Evolutionary conservation across 1,140 invertebrate species (phyloP).

Genomic region (Aphelenchoides besseyi): DNA sequence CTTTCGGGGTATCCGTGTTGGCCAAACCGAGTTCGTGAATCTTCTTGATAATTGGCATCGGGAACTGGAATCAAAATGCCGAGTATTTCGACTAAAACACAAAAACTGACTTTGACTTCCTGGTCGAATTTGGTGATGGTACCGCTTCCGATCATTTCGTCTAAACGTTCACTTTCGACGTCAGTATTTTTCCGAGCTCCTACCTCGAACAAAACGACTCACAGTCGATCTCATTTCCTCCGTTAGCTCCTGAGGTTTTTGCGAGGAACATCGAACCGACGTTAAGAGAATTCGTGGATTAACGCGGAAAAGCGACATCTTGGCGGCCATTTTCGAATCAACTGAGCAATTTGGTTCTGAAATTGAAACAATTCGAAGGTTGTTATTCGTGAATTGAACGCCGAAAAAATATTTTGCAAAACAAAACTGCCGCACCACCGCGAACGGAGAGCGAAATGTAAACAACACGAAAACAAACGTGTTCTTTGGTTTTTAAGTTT

Average conservation of each 20-base stretch:
- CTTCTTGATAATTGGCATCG: constrained; percentile 88
- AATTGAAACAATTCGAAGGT: no score
- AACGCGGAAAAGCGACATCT: not conserved
- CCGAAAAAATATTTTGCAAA: no score
- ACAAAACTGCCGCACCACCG: no score
- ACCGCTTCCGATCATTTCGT: constrained; percentile 87
- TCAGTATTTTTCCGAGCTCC: no score
- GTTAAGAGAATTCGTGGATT: not conserved
- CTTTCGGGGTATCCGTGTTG: constrained; percentile 76
- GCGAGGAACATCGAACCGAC: not conserved
- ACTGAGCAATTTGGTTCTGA: no score
- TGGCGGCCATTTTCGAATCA: not conserved
- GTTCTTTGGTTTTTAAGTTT: not conserved
- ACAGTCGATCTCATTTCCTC: constrained; percentile 79
- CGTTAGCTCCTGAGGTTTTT: not conserved
- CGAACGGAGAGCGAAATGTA: not conserved
- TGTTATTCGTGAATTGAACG: no score
- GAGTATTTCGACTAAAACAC: not conserved
- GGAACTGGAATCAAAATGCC: constrained; percentile 68
- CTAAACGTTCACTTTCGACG: no score
- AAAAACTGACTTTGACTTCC: constrained; percentile 69
- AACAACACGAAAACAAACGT: not conserved
- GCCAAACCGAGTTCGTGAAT: constrained; percentile 83
- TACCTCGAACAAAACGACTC: constrained; percentile 78
- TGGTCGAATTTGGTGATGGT: constrained; percentile 82